Conservation (phyloP, 2,797 vertebrate genomes). For the Falco columbarius region DNA sequence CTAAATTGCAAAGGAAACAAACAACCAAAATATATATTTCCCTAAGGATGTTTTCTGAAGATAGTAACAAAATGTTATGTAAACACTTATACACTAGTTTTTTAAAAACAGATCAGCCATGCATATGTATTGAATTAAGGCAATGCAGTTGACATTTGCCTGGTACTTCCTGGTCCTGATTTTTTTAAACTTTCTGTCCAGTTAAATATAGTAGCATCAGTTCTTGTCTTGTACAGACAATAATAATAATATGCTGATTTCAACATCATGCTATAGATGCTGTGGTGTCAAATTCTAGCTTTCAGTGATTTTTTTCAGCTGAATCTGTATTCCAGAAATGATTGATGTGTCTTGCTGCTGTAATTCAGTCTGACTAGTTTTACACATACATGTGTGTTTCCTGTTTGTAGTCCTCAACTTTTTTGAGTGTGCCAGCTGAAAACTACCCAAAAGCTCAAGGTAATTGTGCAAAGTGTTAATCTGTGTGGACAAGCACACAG, state of each 20-base stretch:
- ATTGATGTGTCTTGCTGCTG: not conserved
- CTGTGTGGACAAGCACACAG: not conserved
- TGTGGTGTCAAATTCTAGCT: not conserved
- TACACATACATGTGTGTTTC: not conserved
- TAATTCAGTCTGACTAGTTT: not conserved
- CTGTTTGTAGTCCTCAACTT: not conserved
- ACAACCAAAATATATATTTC: not conserved
- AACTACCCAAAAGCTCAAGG: not conserved
- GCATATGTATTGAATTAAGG: constrained; percentile 10
- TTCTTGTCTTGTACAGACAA: not conserved
- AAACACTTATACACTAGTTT: not conserved
- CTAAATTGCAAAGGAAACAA: not conserved
- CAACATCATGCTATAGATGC: not conserved
- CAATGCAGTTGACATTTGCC: not conserved
- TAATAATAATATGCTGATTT: not conserved
- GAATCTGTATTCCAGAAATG: not conserved
- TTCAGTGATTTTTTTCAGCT: not conserved
- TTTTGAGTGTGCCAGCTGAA: not conserved
- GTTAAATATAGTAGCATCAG: not conserved
- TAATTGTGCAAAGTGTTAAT: not conserved
- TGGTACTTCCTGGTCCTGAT: constrained; percentile 12
- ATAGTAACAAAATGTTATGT: not conserved
- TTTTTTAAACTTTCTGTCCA: constrained; percentile 14
- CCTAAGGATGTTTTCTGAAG: not conserved
- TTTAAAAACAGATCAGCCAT: not conserved